Base-by-base conservation (phyloP, 1,140 invertebrate genomes). In the Hirudo medicinalis region DNA sequence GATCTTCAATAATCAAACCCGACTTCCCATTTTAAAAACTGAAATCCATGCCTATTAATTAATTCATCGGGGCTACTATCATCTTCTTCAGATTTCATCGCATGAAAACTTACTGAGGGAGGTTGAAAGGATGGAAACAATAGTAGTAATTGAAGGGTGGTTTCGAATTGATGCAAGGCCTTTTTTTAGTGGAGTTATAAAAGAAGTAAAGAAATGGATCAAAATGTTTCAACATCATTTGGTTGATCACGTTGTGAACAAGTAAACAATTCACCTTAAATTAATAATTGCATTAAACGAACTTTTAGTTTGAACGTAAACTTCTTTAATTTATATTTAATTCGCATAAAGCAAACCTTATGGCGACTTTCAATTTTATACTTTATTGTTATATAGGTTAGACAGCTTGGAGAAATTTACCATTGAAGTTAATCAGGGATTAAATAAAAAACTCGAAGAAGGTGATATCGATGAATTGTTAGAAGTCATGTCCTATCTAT, bases 211-310 rank as follows among this genome's bases (percentile, higher is more conserved):
- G 77, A 91, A 91, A 82, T 97, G 94, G 94, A 90, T 91, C 19
- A 89, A 89, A 74, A 93, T 94, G 90, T 96, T 94, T 80, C 95
- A 96, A 80, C 87, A 92, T 77, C 90, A 96, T 84, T 84, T 97
- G 13, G 90, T 94, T 57, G 88, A 91, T 78, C 89, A 89, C 76
- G 92, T 94, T 0, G 94, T 90, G 9, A 89, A 84, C 78, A 86
- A 85, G 85, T 86, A 78, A 17, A 25, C 27, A 54, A 20, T 11
- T 71, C 19, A 17, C 67, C 57, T 67, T 27, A n/a, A 29, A 67
- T 70, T 70, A 17, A 25, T 32, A 19, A 68, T 32, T 36, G 8
- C 8, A 29, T 67, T 67, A 27, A 27, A 27, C 5, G 13, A 25
- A 67, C 11, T 67, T 70, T 53, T 53, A 57, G 25, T 67, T 67